A percentile compares a stretch with the other conserved stretches of the same genome.
These are phyloP conservation scores for Idaea biselata DNA, from an alignment of 2,888 invertebrate genomes.

Conservation along the genomic window DNA sequence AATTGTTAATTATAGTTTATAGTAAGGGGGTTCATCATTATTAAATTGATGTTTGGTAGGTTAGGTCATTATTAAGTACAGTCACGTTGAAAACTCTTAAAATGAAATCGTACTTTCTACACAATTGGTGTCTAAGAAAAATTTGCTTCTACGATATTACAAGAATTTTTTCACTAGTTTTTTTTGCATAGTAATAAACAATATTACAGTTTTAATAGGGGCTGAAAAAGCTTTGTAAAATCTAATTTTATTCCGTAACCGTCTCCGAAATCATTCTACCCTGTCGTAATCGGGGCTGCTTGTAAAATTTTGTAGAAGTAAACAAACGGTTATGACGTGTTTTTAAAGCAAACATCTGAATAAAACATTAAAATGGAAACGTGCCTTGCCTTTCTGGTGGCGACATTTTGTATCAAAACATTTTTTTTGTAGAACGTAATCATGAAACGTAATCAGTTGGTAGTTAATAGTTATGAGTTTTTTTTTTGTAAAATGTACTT, in stretches of 20 bases:
- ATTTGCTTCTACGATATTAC: not conserved
- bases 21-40: too few species aligned
- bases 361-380: conserved; percentile 1
- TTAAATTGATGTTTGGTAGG: too few species aligned
- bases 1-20: too few species aligned
- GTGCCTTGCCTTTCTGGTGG: not conserved
- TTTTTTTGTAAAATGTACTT: too few species aligned
- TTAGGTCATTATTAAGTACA: too few species aligned
- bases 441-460: not conserved
- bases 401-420: not conserved
- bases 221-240: not conserved
- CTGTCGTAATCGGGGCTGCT: not conserved
- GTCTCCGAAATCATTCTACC: not conserved
- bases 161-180: not conserved
- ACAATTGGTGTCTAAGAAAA: not conserved
- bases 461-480: not conserved
- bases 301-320: conserved; percentile 1
- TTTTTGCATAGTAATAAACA: not conserved
- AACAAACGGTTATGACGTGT: conserved; percentile 1
- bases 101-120: not conserved
- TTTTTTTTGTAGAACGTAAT: not conserved
- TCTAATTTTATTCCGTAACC: not conserved
- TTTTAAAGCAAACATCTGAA: conserved; percentile 1
- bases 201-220: not conserved
- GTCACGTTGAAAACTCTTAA: not conserved